Conservation (phyloP, 2,888 invertebrate genomes). For the Frankliniella fusca region DNA sequence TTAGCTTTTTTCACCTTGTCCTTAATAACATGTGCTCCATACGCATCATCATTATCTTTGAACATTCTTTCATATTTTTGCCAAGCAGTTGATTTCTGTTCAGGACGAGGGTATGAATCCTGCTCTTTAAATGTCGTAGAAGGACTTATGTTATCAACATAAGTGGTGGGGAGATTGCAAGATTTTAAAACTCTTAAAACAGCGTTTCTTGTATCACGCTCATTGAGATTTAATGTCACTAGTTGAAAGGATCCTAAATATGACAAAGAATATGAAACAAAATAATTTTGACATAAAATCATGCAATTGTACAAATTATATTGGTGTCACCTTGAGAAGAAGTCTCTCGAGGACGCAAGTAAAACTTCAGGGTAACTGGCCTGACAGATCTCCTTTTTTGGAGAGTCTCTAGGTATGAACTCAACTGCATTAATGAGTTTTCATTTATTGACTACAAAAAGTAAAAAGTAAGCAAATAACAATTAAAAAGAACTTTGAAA, state of each 20-base stretch:
- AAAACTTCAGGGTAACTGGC: conserved; percentile 70
- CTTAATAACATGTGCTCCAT: conserved; percentile 53
- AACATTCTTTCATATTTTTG: conserved; percentile 21
- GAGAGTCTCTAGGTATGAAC: conserved; percentile 76
- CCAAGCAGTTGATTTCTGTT: conserved; percentile 29
- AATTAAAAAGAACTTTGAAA: conserved; percentile 29
- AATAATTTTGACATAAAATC: conserved; percentile 31
- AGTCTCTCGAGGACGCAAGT: conserved; percentile 52
- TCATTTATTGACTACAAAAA: conserved; percentile 76
- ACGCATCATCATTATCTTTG: conserved; percentile 46
- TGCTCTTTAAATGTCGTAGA: conserved; percentile 41
- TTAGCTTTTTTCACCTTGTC: conserved; percentile 50
- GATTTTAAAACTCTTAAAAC: conserved; percentile 72
- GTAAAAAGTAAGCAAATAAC: conserved; percentile 30
- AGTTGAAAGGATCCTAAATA: conserved; percentile 63
- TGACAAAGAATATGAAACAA: conserved; percentile 31
- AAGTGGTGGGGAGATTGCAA: conserved; percentile 81
- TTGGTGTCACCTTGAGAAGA: no score
- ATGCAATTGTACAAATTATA: no score
- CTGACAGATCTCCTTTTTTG: conserved; percentile 59
- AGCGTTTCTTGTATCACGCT: conserved; percentile 64
- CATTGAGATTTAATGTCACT: conserved; percentile 68
- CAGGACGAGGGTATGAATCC: conserved; percentile 41
- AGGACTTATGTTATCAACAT: conserved; percentile 67
- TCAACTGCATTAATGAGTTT: conserved; percentile 80